phyloP scores from a whole-genome alignment of 2,113 vertebrate species.

The Rattus norvegicus region GRCr8 NC_086036.1:32644501-32645000 shows the following conservation, averaged over 20 bases:
- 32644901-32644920: background rate
- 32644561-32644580: background rate
- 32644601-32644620: background rate
- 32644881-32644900: background rate
- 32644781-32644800: background rate
- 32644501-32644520: background rate
- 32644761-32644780: background rate
- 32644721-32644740: background rate
- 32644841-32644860: background rate
- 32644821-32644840: background rate
- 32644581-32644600: fast-evolving
- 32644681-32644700: background rate
- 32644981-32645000: no score
- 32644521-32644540: background rate
- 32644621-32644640: background rate
- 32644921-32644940: background rate
- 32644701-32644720: background rate
- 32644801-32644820: background rate
- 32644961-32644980: background rate
- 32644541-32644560: background rate
- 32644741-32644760: background rate
- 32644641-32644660: background rate
- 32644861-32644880: background rate
- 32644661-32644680: background rate
- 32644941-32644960: background rate